phyloP scores from a whole-genome alignment of 2,797 vertebrate genomes.

The Megaceryle alcyon region DNA sequence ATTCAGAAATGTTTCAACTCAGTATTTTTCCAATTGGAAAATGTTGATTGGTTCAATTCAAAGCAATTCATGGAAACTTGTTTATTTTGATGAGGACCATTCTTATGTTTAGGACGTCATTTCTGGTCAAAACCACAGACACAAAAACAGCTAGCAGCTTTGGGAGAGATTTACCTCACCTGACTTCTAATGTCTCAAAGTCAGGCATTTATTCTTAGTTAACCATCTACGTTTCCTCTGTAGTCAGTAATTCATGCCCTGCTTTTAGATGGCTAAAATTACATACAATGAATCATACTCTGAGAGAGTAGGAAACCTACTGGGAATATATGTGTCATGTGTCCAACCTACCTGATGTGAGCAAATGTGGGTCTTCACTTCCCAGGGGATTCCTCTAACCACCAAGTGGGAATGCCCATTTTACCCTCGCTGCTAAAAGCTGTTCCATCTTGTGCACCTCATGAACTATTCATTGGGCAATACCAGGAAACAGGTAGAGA shows the following conservation, averaged over 20 bases:
- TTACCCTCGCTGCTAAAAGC: not conserved
- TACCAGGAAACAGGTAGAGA: not conserved
- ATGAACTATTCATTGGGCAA: not conserved
- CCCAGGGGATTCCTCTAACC: not conserved
- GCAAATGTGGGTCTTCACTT: not conserved
- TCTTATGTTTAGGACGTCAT: not conserved
- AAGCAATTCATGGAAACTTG: not conserved
- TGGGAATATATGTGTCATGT: slow-evolving; percentile 33
- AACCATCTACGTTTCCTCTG: slow-evolving; percentile 4
- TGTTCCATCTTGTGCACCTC: not conserved
- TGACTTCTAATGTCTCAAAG: slow-evolving; percentile 12
- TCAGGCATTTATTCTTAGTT: slow-evolving; percentile 37
- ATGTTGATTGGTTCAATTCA: not conserved
- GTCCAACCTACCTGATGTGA: not conserved
- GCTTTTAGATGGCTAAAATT: slow-evolving; percentile 55
- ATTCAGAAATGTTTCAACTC: not conserved
- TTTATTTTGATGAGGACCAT: slow-evolving; percentile 5
- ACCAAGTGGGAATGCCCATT: not conserved
- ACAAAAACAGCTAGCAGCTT: slow-evolving; percentile 1
- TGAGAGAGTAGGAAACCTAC: not conserved
- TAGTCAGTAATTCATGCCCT: slow-evolving; percentile 43
- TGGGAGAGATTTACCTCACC: slow-evolving; percentile 54
- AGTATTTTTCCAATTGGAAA: slow-evolving; percentile 7
- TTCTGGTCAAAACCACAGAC: slow-evolving; percentile 49
- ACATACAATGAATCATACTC: slow-evolving; percentile 16